Evolutionary conservation across 92 coral and sea anemone species (phyloP), one percentile per base, ranked within the genome.

Genomic region (Galaxea fascicularis): DNA sequence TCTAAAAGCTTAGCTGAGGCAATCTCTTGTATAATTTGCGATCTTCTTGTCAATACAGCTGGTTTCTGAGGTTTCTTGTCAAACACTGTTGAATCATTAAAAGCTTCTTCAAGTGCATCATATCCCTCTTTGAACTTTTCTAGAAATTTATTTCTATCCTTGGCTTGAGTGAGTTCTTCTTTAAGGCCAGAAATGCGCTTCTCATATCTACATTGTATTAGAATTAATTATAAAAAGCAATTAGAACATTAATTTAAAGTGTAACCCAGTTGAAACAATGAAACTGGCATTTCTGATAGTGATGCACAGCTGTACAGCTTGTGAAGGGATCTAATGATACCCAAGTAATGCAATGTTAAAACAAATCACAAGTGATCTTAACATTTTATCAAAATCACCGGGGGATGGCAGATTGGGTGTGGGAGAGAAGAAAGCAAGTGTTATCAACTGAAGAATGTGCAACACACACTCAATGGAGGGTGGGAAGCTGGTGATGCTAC

Each of bases 61-160:
- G 95, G 89, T 52, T 95, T 89, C 57, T 85, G 97, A 14, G 96
- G 92, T 68, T 85, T 87, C 49, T 93, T 79, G 3, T 85, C 86
- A 79, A 87, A 89, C 51, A 82, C 91, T 49, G 88, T 73, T 45
- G 92, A 80, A 44, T 91, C 95, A 62, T 86, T 93, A 73, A 96
- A 96, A n/a, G 93, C 94, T 62, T 87, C 92, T 77, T 96, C 95
- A 15, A 96, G 91, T 7, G 90, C 76, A 88, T 96, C 98, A 85
- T 96, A 95, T 1, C 99, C 98, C 51, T 89, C 93, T 83, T 93
- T 96, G 82, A 83, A 96, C 72, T 89, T 92, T 59, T 77, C 85
- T 9, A 96, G 85, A 53, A 86, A 89, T 27, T 89, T 71, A 46
- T 89, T 92, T 76, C 74, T 89, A 12, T 87, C 91, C 69, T 81